phyloP scores from a whole-genome alignment of 2,888 invertebrate species.

The Gari tellinella region DNA sequence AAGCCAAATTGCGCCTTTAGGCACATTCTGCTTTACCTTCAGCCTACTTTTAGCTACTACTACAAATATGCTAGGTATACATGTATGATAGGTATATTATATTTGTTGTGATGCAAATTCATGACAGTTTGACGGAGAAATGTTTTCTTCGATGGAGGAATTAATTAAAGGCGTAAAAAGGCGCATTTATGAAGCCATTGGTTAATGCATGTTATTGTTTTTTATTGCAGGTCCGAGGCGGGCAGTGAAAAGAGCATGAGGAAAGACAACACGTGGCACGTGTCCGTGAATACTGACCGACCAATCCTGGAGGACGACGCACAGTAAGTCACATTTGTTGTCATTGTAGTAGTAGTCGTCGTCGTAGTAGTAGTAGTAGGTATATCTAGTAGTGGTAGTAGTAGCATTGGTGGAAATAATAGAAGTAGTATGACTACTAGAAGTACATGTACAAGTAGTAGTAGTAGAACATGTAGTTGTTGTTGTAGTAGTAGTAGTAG shows the following conservation, averaged over 20 bases:
- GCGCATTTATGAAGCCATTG: too few species aligned
- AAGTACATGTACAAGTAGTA: conserved; percentile 7
- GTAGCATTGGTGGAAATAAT: neutral
- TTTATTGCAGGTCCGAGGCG: conserved; percentile 56
- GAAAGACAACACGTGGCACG: conserved; percentile 68
- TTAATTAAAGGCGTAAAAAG: too few species aligned
- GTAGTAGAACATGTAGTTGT: conserved; percentile 13
- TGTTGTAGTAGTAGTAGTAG: conserved; percentile 43
- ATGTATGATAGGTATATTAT: too few species aligned
- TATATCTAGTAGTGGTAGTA: conserved; percentile 25
- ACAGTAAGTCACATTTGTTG: conserved; percentile 60
- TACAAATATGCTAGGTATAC: too few species aligned
- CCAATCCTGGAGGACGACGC: conserved; percentile 67
- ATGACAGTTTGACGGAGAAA: too few species aligned
- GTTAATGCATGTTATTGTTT: neutral
- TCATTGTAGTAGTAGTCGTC: conserved; percentile 17
- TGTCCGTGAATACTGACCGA: conserved; percentile 67
- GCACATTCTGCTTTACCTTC: too few species aligned
- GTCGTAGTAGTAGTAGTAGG: conserved; percentile 6
- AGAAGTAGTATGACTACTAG: conserved; percentile 2
- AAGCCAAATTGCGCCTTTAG: too few species aligned
- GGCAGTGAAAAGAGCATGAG: conserved; percentile 62
- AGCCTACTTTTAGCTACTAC: too few species aligned
- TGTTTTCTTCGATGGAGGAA: too few species aligned
- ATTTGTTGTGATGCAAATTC: too few species aligned